Conservation (phyloP, 2,797 vertebrate species). For the Lophotriccus pileatus region DNA sequence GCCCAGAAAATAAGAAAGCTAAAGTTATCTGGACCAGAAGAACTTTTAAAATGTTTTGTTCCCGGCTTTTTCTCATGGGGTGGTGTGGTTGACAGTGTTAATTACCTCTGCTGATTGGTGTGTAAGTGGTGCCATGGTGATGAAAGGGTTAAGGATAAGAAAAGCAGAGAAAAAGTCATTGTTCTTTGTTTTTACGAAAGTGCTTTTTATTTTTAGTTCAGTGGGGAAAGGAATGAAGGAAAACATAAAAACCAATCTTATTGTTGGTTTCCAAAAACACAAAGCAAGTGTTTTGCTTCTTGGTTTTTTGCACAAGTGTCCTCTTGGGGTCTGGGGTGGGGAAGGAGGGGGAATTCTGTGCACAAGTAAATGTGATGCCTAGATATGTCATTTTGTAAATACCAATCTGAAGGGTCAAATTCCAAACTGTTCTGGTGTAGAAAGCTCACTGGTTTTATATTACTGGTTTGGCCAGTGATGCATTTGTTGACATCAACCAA, state of each 20-base stretch:
- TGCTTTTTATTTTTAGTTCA: not conserved
- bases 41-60: not conserved
- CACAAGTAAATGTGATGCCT: not conserved
- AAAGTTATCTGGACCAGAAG: not conserved
- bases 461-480: not conserved
- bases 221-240: not conserved
- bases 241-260: not conserved
- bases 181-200: not conserved
- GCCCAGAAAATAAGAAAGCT: not conserved
- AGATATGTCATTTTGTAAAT: not conserved
- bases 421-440: not conserved
- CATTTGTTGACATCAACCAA: constrained; percentile 18
- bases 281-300: not conserved
- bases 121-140: not conserved
- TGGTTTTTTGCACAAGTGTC: not conserved
- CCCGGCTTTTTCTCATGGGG: not conserved
- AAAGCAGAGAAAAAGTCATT: not conserved
- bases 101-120: not conserved
- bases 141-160: not conserved
- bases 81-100: not conserved
- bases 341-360: not conserved
- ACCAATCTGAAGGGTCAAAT: not conserved
- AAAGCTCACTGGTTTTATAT: not conserved
- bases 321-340: not conserved
- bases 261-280: not conserved